A percentile compares a stretch with the other conserved stretches of the same genome.
phyloP scores from a whole-genome alignment of 1,140 invertebrate genomes.

The Euwallacea similis region DNA sequence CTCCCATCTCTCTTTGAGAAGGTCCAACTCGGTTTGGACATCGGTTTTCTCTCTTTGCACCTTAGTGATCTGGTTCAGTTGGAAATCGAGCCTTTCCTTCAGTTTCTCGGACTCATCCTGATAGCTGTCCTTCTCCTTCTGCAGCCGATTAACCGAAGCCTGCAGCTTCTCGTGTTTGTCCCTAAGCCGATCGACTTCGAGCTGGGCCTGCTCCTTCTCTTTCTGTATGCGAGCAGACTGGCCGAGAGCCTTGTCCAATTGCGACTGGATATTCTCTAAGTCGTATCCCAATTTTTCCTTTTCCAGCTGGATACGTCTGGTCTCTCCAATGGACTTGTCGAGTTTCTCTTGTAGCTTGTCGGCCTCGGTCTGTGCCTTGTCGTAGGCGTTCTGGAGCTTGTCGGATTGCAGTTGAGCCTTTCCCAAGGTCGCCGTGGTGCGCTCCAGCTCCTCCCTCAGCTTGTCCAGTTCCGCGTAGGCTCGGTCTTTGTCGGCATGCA shows the following conservation, averaged over 20 bases:
- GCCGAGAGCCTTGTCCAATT: conserved; percentile 85
- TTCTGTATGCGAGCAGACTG: conserved; percentile 85
- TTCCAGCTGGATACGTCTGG: conserved; percentile 83
- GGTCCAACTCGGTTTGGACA: conserved; percentile 79
- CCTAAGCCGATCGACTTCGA: conserved; percentile 81
- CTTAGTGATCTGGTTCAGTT: conserved; percentile 77
- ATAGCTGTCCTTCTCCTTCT: conserved; percentile 84
- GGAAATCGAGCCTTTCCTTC: conserved; percentile 77
- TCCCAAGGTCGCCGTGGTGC: conserved; percentile 82
- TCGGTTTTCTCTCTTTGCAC: conserved; percentile 84
- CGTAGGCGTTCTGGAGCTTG: conserved; percentile 82
- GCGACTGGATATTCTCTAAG: conserved; percentile 85
- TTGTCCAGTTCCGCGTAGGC: conserved; percentile 84
- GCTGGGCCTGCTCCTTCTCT: conserved; percentile 80
- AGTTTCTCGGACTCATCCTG: conserved; percentile 79
- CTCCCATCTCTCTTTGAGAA: conserved; percentile 85
- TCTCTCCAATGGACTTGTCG: conserved; percentile 78
- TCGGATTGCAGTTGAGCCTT: conserved; percentile 89
- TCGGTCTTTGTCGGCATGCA: conserved; percentile 86
- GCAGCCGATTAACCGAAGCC: conserved; percentile 72
- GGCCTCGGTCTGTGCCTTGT: conserved; percentile 88
- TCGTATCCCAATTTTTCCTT: conserved; percentile 88
- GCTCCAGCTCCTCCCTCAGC: conserved; percentile 82
- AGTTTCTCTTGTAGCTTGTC: conserved; percentile 86
- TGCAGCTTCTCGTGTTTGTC: conserved; percentile 89